Percentiles rank a stretch among this genome's conserved stretches.
These are phyloP conservation scores for Cebidichthys violaceus DNA, from an alignment of 2,113 vertebrate genomes.

Conservation along the genomic window DNA sequence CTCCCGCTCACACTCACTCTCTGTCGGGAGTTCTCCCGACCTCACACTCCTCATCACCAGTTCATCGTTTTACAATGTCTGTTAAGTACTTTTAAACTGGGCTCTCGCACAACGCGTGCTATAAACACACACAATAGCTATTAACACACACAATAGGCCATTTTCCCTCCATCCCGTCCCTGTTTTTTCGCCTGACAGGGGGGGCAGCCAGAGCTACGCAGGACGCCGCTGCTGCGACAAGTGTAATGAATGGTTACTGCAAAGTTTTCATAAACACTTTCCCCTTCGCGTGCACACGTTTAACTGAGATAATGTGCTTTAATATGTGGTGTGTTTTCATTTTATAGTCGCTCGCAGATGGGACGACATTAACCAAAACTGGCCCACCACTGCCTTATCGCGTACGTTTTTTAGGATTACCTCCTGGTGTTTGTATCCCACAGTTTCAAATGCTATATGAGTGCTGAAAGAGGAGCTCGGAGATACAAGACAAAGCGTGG, in stretches of 20 bases:
- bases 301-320: background rate
- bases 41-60: background rate
- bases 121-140: conserved; percentile 41
- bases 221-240: conserved; percentile 34
- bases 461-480: too few species aligned
- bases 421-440: background rate
- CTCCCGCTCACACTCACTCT: conserved; percentile 29
- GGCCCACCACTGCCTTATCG: background rate
- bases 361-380: background rate
- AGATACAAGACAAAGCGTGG: background rate
- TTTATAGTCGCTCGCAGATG: background rate
- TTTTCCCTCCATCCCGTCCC: conserved; percentile 71
- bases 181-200: conserved; percentile 41
- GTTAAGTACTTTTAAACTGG: conserved; percentile 6
- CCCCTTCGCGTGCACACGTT: background rate
- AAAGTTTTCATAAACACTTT: conserved; percentile 61
- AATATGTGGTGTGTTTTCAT: background rate
- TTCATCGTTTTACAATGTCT: background rate
- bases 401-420: conserved; percentile 20
- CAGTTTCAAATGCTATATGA: background rate
- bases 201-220: conserved; percentile 25
- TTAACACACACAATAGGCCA: conserved; percentile 32
- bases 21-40: conserved; percentile 36
- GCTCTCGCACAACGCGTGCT: background rate
- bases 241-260: conserved; percentile 18